Base-by-base conservation (phyloP, 2,888 invertebrate species). In the Drosophila villosipedis region DNA sequence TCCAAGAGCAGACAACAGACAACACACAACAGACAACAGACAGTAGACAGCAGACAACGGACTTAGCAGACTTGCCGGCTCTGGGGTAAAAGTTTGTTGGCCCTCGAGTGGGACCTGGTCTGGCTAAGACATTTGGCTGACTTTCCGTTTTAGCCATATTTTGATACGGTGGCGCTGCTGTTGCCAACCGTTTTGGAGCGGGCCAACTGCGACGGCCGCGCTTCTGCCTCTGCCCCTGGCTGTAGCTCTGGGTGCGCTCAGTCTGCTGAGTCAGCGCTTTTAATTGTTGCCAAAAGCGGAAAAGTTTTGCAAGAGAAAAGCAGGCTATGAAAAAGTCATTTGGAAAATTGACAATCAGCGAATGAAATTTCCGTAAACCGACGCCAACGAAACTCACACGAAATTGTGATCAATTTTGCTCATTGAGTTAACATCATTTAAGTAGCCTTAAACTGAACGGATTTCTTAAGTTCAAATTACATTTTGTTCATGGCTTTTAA, bases 231-330 rank as follows among this genome's bases (percentile, higher is more conserved):
- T 49, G 65, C 61, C 63, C 2, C 52, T 25, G 72, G 43, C 30
- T 19, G 25, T n/a, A 12, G 10, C 50, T 55, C 35, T 55, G 47
- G 41, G 41, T 41, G 19, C 31, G 19, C 60, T 53, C 66, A 49
- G 28, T 52, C 31, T 79, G 77, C 82, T 83, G 88, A 84, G 85
- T 87, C 83, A 88, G 88, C 88, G 78, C 61, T 67, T 87, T 83
- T 87, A 83, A 83, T 83, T 83, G 82, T 84, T 87, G 88, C 74
- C 84, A 78, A 87, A 84, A 77, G 82, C 76, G 83, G 76, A 76
- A 72, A 84, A 81, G 59, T 84, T 84, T 82, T 82, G 82, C 84
- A 69, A 81, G 78, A 76, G 84, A 78, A 86, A 80, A 72, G 76
- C 66, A 77, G 70, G 73, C 83, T 73, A 76, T 76, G 77, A 70